Percentiles rank a stretch among this genome's conserved stretches.
Evolutionary conservation across 2,113 vertebrate species (phyloP).

Genomic region (Coptodon bakossiorum): DNA sequence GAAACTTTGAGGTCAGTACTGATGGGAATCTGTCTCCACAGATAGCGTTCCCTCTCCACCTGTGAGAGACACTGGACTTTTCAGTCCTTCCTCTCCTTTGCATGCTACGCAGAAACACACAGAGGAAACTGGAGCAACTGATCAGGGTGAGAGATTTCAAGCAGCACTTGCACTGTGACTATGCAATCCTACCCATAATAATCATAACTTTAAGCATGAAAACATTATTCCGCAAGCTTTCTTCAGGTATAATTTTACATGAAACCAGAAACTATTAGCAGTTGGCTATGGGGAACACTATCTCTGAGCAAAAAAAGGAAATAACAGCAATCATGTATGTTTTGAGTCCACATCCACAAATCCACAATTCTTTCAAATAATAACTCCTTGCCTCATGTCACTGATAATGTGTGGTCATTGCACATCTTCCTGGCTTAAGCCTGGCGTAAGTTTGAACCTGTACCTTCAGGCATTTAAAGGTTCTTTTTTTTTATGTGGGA

Average conservation of each 20-base stretch:
- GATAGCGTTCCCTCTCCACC: conserved; percentile 77
- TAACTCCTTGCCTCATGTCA: background rate
- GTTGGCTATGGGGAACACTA: background rate
- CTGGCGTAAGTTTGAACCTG: background rate
- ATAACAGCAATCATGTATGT: background rate
- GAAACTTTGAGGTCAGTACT: background rate
- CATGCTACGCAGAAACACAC: background rate
- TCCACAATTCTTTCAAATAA: background rate
- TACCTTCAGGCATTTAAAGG: accelerated
- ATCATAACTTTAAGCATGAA: background rate
- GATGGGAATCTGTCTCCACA: conserved; percentile 11
- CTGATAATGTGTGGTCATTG: background rate
- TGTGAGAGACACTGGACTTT: conserved; percentile 76
- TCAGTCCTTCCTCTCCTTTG: conserved; percentile 17
- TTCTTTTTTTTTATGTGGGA: background rate
- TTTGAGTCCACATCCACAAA: background rate
- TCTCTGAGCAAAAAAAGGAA: background rate
- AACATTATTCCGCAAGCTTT: background rate
- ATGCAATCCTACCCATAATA: background rate
- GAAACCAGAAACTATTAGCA: background rate
- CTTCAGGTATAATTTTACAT: background rate
- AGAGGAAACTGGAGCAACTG: background rate
- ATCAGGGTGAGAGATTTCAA: conserved; percentile 17
- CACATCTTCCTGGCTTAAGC: background rate
- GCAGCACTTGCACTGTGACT: background rate